A percentile compares a stretch with the other conserved stretches of the same genome.
Evolutionary conservation across 2,888 invertebrate genomes (phyloP).

Genomic region (Steinernema hermaphroditum): DNA sequence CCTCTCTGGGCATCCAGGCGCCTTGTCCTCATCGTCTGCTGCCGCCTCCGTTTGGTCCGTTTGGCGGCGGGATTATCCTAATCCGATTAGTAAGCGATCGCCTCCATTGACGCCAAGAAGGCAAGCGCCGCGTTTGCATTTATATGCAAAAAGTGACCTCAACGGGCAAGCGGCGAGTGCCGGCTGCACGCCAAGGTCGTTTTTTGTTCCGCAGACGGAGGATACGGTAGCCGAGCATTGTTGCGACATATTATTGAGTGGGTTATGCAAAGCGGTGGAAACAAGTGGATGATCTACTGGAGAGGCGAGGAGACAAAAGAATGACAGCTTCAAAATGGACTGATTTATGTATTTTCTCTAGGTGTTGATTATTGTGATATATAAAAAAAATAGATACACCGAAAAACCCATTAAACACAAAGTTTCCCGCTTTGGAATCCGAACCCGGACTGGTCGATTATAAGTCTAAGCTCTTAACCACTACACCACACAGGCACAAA

Average conservation of each 20-base stretch:
- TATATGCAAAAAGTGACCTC: slow-evolving; percentile 27
- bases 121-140: background rate
- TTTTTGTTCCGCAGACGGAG: background rate
- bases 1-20: background rate
- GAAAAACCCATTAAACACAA: no score
- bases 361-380: no score
- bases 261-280: no score
- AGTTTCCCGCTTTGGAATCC: no score
- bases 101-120: slow-evolving; percentile 3
- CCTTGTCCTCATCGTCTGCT: slow-evolving; percentile 1
- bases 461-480: no score
- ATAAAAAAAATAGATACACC: no score
- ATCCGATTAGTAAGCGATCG: slow-evolving; percentile 30
- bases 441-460: no score
- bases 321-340: no score
- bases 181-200: slow-evolving; percentile 14
- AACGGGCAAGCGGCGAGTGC: slow-evolving; percentile 1
- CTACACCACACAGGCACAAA: no score
- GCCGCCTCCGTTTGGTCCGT: slow-evolving; percentile 21
- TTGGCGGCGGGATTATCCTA: slow-evolving; percentile 27
- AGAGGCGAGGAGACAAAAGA: no score
- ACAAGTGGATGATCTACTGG: no score
- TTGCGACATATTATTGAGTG: slow-evolving; percentile 14
- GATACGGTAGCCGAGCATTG: slow-evolving; percentile 6
- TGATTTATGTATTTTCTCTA: no score